A percentile compares a stretch with the other conserved stretches of the same genome.
Conservation (phyloP, 1,140 invertebrate species). For the Lutraria rhynchaena region DNA sequence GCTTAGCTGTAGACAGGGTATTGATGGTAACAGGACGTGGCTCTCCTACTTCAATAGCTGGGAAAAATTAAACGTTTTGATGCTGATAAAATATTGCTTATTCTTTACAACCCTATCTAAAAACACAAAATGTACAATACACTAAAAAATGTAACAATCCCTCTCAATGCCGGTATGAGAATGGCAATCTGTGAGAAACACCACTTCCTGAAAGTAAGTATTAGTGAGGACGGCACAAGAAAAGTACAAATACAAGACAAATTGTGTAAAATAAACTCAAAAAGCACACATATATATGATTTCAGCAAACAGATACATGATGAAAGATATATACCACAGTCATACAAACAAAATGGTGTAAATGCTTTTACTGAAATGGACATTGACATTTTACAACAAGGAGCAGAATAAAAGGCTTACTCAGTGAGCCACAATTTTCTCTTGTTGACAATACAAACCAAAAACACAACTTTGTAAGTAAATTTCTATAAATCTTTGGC, state of each 20-base stretch:
- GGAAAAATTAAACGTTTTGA: slow-evolving; percentile 1
- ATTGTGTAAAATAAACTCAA: not conserved
- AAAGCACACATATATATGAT: slow-evolving; percentile 32
- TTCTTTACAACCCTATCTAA: too few species aligned
- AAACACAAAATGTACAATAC: too few species aligned
- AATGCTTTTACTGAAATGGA: not conserved
- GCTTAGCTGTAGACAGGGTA: slow-evolving; percentile 86
- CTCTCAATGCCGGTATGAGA: too few species aligned
- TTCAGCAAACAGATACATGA: slow-evolving; percentile 31
- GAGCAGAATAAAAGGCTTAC: slow-evolving; percentile 18
- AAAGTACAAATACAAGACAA: slow-evolving; percentile 17
- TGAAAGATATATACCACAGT: too few species aligned
- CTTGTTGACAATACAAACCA: slow-evolving; percentile 9
- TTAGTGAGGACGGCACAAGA: slow-evolving; percentile 27
- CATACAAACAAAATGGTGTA: not conserved
- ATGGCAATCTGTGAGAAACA: too few species aligned
- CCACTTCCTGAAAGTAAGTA: not conserved
- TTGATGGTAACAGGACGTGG: slow-evolving; percentile 91
- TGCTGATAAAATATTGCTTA: too few species aligned
- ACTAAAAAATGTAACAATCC: too few species aligned
- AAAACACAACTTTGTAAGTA: slow-evolving; percentile 25
- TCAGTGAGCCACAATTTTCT: too few species aligned
- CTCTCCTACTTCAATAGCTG: slow-evolving; percentile 57
- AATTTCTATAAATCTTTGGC: slow-evolving; percentile 38
- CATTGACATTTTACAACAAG: not conserved